Conservation (phyloP, 2,888 invertebrate species). For the Eudasyphora cyanicolor region DNA sequence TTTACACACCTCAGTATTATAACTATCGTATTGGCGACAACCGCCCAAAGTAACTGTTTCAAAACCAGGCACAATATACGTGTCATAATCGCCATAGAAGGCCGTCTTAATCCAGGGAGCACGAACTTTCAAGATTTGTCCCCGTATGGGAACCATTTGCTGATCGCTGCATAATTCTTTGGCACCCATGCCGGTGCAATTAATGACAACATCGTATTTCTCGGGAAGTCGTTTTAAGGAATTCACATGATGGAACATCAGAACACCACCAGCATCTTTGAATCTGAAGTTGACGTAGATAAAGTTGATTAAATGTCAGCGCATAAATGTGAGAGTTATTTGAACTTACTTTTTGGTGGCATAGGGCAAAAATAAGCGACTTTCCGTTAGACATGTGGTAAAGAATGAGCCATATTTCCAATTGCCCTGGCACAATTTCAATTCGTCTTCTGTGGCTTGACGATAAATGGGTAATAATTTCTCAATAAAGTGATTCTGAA, state of each 20-base stretch:
- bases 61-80: constrained; percentile 91
- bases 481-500: constrained; percentile 89
- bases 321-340: background rate
- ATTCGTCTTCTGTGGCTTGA: constrained; percentile 86
- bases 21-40: constrained; percentile 90
- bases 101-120: constrained; percentile 96
- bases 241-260: constrained; percentile 82
- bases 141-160: constrained; percentile 89
- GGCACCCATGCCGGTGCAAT: constrained; percentile 93
- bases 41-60: constrained; percentile 91
- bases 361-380: constrained; percentile 89
- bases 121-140: constrained; percentile 89
- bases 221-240: constrained; percentile 83
- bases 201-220: constrained; percentile 87
- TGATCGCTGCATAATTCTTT: constrained; percentile 87
- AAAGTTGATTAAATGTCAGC: background rate
- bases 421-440: constrained; percentile 85
- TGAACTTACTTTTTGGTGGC: constrained; percentile 83
- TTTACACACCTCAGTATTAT: constrained; percentile 84
- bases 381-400: constrained; percentile 89
- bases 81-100: constrained; percentile 91
- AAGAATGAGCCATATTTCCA: constrained; percentile 93
- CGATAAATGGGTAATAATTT: constrained; percentile 88
- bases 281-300: constrained; percentile 81
- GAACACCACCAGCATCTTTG: constrained; percentile 83